Evolutionary conservation across 2,113 vertebrate genomes (phyloP), one percentile per base, ranked within the genome.

Genomic region (Parotia lawesii): DNA sequence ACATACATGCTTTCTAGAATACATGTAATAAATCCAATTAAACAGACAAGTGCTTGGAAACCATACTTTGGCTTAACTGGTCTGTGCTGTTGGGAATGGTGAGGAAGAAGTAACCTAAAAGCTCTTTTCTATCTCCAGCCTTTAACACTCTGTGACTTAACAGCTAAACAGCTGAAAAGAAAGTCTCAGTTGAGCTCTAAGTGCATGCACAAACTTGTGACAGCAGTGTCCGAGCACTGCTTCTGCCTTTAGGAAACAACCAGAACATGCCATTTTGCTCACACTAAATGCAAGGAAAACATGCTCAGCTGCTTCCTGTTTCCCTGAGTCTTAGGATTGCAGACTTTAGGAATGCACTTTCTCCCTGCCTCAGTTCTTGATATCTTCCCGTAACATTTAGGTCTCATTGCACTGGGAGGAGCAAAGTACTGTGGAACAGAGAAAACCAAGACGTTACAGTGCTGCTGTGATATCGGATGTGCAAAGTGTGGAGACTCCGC

Each of bases 41-140:
- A 86, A 66, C 9, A 12, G 48, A 75, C 2, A 82, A 87, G 85
- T 25, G 19, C 48, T 83, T 87, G 40, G 50, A 70, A 87, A 90
- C 76, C 2, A 4, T 38, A 66, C 1, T 0, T 0, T 18, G 23
- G 48, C 28, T 74, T 45, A 92, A 56, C 18, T 64, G 4, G 1
- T 42, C 37, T 80, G 27, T 31, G 25, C 6, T 75, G 56, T 6
- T n/a, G 24, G 58, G 45, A 86, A 85, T 15, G 23, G n/a, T 60
- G 29, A 80, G 23, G 38, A 45, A 85, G 28, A 86, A 53, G 40
- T 42, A n/a, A 84, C 37, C 12, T 77, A 71, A 56, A 92, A 64
- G 18, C 15, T 29, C 44, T 69, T 75, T 75, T 51, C 44, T 51
- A 0, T 53, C 57, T 85, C 31, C 27, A 81, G 2, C 25, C 28